A percentile compares a stretch with the other conserved stretches of the same genome.
These are phyloP conservation scores for Rhinichthys klamathensis DNA, from an alignment of 2,113 vertebrate genomes.

Conservation along the genomic window DNA sequence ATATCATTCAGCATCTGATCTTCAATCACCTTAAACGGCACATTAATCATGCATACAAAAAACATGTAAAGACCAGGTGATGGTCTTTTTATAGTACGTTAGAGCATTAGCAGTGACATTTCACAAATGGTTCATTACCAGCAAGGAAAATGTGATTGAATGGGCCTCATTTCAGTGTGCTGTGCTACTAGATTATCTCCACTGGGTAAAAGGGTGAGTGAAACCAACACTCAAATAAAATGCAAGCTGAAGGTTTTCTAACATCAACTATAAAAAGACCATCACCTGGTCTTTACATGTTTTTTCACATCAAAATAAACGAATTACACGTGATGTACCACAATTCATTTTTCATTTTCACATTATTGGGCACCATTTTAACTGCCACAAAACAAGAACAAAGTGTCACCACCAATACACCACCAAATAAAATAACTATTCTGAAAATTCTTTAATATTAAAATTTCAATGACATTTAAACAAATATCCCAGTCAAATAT, in stretches of 20 bases:
- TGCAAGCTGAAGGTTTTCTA: background rate
- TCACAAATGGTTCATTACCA: background rate
- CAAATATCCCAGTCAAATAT: background rate
- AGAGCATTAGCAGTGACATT: slow-evolving; percentile 2
- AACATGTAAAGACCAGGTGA: background rate
- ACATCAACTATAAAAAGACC: too few species aligned
- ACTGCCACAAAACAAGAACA: background rate
- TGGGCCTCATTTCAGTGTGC: background rate
- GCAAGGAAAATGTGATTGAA: background rate
- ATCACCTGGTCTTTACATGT: too few species aligned
- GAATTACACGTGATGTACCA: background rate
- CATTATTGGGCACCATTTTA: background rate
- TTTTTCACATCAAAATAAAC: background rate
- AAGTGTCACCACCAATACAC: background rate
- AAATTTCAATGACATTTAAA: background rate
- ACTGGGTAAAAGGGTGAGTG: background rate
- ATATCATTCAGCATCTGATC: too few species aligned
- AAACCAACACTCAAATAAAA: slow-evolving; percentile 6
- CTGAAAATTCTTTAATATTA: background rate
- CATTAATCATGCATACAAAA: too few species aligned
- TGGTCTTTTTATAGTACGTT: background rate
- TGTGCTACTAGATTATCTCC: background rate
- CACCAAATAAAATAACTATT: background rate
- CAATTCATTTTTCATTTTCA: background rate
- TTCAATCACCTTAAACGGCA: too few species aligned